These are phyloP conservation scores for Calcarius lapponicus DNA, from an alignment of 2,797 vertebrate species.

Conservation along the genomic window DNA sequence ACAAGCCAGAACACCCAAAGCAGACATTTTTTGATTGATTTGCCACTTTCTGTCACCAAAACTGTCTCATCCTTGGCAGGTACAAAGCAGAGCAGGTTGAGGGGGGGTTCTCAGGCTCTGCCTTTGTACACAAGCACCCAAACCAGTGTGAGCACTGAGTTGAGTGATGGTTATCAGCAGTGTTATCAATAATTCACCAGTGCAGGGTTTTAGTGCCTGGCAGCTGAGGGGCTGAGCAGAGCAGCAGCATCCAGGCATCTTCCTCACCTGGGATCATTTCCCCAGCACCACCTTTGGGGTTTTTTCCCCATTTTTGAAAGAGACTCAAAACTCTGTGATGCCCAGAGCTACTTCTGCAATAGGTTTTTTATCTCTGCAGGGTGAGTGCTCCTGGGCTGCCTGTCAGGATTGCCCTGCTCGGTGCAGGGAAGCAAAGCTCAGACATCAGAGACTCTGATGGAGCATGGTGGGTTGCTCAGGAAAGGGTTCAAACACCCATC, in stretches of 20 bases:
- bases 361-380: not conserved
- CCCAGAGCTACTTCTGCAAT: not conserved
- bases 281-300: not conserved
- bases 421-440: not conserved
- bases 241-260: not conserved
- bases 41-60: not conserved
- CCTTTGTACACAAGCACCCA: fast-evolving
- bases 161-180: not conserved
- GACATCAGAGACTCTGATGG: not conserved
- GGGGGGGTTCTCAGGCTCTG: not conserved
- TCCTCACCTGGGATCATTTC: not conserved
- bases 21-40: fast-evolving
- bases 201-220: not conserved
- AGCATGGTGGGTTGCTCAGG: not conserved
- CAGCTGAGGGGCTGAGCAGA: not conserved
- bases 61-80: fast-evolving
- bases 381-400: not conserved
- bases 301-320: not conserved
- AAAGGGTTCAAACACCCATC: not conserved
- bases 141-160: not conserved
- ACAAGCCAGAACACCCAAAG: not conserved
- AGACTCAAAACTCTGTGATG: not conserved
- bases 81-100: not conserved
- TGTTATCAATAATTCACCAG: fast-evolving
- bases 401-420: not conserved